phyloP scores from a whole-genome alignment of 2,797 vertebrate species.

The Zalophus californianus region DNA sequence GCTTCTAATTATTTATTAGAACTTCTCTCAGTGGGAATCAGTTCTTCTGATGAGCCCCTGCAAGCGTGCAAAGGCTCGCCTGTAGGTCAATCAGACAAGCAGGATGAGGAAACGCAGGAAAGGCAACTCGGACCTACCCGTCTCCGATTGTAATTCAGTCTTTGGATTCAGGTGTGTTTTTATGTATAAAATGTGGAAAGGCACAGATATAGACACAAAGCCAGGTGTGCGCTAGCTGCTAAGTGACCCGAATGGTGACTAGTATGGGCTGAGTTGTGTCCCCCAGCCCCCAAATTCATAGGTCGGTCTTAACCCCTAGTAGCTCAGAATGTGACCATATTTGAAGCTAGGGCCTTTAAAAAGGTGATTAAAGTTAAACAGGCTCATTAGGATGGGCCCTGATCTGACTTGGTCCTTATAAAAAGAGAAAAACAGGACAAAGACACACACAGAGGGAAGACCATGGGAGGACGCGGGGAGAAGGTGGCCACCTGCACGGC shows the following conservation, averaged over 20 bases:
- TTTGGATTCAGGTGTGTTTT: not conserved
- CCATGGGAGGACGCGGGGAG: fast-evolving
- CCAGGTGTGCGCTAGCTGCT: too few relatives aligned
- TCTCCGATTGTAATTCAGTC: fast-evolving
- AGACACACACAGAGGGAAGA: not conserved
- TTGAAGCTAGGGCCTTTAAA: not conserved
- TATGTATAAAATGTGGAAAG: fast-evolving
- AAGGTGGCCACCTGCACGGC: fast-evolving
- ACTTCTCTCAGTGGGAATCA: not conserved
- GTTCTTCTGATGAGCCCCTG: slow-evolving; percentile 38
- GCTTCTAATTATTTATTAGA: slow-evolving; percentile 75
- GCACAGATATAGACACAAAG: not conserved
- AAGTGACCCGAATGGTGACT: not conserved
- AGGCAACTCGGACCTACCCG: fast-evolving
- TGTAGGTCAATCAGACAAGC: fast-evolving
- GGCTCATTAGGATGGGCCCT: not conserved
- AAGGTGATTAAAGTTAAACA: not conserved
- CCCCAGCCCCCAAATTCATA: not conserved
- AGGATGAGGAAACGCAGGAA: not conserved
- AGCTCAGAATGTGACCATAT: not conserved
- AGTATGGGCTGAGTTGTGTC: not conserved
- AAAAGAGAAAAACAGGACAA: not conserved
- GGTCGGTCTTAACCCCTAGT: not conserved
- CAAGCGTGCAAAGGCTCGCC: not conserved
- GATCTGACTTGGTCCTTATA: not conserved